These are phyloP conservation scores for Lemur catta DNA, from an alignment of 2,797 vertebrate species.

Conservation along the genomic window DNA sequence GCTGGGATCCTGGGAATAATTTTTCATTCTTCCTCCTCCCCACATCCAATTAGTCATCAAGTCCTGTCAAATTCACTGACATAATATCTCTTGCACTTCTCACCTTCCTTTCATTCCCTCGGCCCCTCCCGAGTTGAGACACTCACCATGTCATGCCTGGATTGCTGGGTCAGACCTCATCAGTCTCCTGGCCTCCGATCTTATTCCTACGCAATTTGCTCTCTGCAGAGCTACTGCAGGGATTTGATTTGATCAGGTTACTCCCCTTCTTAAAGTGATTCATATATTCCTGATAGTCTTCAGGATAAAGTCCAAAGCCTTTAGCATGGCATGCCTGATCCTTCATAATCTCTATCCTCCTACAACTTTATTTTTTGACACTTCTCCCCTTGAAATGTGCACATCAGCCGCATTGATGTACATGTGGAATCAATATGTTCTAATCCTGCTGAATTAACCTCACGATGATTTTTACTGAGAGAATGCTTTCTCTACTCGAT, in stretches of 20 bases:
- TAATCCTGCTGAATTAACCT: neutral
- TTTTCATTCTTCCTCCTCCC: neutral
- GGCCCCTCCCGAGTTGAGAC: neutral
- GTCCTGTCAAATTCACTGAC: neutral
- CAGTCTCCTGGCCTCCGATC: neutral
- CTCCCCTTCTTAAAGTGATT: conserved; percentile 4
- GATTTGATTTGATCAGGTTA: neutral
- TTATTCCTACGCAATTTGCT: neutral
- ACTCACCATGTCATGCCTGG: neutral
- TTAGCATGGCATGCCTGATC: neutral
- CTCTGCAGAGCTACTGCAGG: neutral
- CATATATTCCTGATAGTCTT: neutral
- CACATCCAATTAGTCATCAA: neutral
- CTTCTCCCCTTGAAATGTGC: neutral
- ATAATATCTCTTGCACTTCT: neutral
- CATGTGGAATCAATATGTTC: conserved; percentile 26
- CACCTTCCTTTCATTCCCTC: neutral
- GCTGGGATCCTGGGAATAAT: neutral
- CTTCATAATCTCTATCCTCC: neutral
- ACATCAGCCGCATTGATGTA: neutral
- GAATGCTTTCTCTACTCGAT: neutral
- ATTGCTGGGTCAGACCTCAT: neutral
- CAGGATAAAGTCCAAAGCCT: neutral
- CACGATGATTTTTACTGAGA: neutral
- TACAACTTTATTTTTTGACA: neutral